Percentiles rank a stretch among this genome's conserved stretches.
Conservation (phyloP, 2,888 invertebrate species). For the Alentia gelatinosa region DNA sequence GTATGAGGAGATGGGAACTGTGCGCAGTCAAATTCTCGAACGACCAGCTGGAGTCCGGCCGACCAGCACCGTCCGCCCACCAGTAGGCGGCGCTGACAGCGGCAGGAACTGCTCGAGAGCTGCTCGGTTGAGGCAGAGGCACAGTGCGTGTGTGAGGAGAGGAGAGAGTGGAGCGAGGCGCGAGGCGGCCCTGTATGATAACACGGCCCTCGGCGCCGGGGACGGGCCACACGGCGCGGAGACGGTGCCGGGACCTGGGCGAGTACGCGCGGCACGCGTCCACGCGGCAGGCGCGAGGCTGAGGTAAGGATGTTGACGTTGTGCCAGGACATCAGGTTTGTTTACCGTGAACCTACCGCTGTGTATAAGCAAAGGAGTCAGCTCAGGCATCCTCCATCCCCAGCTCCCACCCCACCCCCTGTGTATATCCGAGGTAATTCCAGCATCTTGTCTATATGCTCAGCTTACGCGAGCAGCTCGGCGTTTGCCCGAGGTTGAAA, state of each 20-base stretch:
- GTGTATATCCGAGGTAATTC: too few species aligned
- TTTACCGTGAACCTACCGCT: neutral
- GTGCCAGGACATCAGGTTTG: conserved; percentile 1
- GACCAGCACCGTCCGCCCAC: too few species aligned
- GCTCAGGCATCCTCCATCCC: too few species aligned
- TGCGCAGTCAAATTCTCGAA: too few species aligned
- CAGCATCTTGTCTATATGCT: too few species aligned
- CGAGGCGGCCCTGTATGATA: neutral
- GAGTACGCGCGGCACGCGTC: neutral
- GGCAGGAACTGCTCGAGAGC: neutral
- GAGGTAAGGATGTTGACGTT: conserved; percentile 1
- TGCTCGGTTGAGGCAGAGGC: neutral
- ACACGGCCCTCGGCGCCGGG: neutral
- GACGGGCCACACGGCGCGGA: neutral
- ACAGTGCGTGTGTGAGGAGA: neutral
- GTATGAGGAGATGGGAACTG: too few species aligned
- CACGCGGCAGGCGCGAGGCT: neutral
- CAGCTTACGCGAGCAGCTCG: too few species aligned
- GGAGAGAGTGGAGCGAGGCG: neutral
- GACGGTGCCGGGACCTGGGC: neutral
- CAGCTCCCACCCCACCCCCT: too few species aligned
- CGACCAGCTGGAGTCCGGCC: too few species aligned
- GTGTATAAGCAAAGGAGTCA: too few species aligned
- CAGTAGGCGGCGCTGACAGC: neutral
- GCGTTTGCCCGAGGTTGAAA: too few species aligned